Evolutionary conservation across 2,888 invertebrate species (phyloP).

Genomic region (Entomobrya proxima): DNA sequence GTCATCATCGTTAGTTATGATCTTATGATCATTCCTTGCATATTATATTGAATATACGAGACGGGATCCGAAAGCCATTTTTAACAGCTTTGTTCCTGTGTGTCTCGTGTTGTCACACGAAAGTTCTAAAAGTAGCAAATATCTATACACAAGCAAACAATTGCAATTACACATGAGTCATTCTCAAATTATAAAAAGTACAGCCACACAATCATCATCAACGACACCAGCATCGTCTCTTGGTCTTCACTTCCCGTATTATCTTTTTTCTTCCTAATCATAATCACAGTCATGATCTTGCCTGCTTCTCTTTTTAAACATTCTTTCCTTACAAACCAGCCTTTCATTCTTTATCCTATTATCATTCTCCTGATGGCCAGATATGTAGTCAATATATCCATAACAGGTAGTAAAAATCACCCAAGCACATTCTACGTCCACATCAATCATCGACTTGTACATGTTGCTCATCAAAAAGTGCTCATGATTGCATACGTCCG

Average conservation of each 20-base stretch:
- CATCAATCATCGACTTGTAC: constrained; percentile 35
- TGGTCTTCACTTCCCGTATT: not conserved
- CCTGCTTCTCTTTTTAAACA: not conserved
- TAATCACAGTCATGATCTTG: constrained; percentile 27
- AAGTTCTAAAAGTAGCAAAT: not conserved
- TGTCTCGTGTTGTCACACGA: not conserved
- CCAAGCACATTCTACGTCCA: not conserved
- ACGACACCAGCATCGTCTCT: not conserved
- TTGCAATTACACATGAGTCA: constrained; percentile 28
- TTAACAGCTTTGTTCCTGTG: constrained; percentile 15
- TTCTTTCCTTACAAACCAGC: not conserved
- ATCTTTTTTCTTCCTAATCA: not conserved
- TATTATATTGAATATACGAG: not conserved
- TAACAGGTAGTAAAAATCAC: not conserved
- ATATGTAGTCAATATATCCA: not conserved
- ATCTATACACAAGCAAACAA: constrained; percentile 9
- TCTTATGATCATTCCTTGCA: not conserved
- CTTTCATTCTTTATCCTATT: constrained; percentile 1
- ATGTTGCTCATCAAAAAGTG: not conserved
- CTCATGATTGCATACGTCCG: constrained; percentile 1
- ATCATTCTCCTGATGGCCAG: constrained; percentile 5
- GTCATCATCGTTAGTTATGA: not conserved
- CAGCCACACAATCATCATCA: not conserved
- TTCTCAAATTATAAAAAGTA: constrained; percentile 2
- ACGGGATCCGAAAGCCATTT: constrained; percentile 23